phyloP scores from a whole-genome alignment of 1,140 invertebrate species.

The Ceratina australensis region DNA sequence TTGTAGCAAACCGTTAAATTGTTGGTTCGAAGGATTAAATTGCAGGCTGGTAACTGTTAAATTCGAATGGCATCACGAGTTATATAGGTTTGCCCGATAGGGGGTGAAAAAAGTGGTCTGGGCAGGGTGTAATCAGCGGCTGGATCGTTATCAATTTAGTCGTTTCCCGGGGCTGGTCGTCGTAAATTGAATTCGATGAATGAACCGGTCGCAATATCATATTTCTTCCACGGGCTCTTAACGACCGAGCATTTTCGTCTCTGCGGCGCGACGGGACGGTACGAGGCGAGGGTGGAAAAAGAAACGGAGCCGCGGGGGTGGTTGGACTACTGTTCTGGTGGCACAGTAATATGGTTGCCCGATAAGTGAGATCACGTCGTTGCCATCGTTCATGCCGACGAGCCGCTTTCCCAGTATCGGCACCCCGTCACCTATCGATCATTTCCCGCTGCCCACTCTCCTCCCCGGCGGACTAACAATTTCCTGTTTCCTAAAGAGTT shows the following conservation, averaged over 20 bases:
- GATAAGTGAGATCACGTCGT: slow-evolving; percentile 44
- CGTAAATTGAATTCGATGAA: slow-evolving; percentile 42
- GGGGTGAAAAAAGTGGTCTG: not conserved
- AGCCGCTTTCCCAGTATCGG: slow-evolving; percentile 57
- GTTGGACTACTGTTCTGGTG: not conserved
- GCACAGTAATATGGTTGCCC: slow-evolving; percentile 33
- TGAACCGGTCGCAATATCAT: slow-evolving; percentile 31
- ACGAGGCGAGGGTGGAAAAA: not conserved
- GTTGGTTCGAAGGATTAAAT: too few relatives aligned
- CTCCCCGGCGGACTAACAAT: slow-evolving; percentile 73
- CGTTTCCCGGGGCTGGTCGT: not conserved
- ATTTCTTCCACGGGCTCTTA: slow-evolving; percentile 27
- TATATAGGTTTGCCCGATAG: too few relatives aligned
- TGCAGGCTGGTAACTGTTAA: too few relatives aligned
- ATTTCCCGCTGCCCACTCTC: slow-evolving; percentile 66
- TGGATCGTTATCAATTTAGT: slow-evolving; percentile 29
- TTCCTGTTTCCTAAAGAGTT: slow-evolving; percentile 79
- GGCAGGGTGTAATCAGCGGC: not conserved
- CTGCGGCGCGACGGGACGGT: not conserved
- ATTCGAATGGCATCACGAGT: too few relatives aligned
- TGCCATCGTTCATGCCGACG: slow-evolving; percentile 33
- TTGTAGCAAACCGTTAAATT: too few relatives aligned
- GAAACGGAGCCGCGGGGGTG: not conserved
- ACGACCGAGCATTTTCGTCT: slow-evolving; percentile 18
- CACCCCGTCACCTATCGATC: slow-evolving; percentile 72